Base-by-base conservation (phyloP, 2,797 vertebrate genomes). In the Melanotaenia trifasciata region DNA sequence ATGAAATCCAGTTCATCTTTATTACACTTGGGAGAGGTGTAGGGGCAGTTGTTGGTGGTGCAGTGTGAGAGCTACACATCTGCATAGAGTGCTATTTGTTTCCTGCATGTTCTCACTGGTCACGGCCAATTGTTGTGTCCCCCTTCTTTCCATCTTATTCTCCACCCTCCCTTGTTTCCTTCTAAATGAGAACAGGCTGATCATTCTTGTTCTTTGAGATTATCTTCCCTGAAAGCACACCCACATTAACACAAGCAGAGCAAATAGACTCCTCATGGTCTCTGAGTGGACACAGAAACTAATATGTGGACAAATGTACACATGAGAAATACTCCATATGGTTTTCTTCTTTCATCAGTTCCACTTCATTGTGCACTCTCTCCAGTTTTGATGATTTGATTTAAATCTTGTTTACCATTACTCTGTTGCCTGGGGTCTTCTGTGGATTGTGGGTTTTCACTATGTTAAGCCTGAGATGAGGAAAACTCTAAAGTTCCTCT, bases 21-120 rank as follows among this genome's bases (percentile, higher is more conserved):
- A 78, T 83, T 81, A 76, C 56, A 62, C 58, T 26, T 22, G 71
- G 32, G 11, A 51, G 40, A 11, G 40, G 64, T 38, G 16, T 36
- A 12, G 51, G 56, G 56, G 26, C 33, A 16, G 53, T 51, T 40
- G 57, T 30, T 56, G 63, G 28, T 33, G 80, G 74, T 54, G 71
- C 58, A 75, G 68, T 82, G 56, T 75, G 84, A 86, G 86, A 86
- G 84, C 79, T 86, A 84, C 81, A 90, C 88, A 90, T 92, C 88
- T 91, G 89, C 79, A 84, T 66, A 62, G 72, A 85, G 70, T 58
- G 6, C 54, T 47, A 76, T 73, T 73, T 83, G 77, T 79, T 80
- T 88, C 90, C 79, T 83, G n/a, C n/a, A n/a, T n/a, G 83, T 84
- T 88, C 76, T 22, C 67, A 69, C 70, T 65, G 83, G 89, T 88